These are phyloP conservation scores for Arothron firmamentum DNA, from an alignment of 2,113 vertebrate genomes.

Conservation along the genomic window DNA sequence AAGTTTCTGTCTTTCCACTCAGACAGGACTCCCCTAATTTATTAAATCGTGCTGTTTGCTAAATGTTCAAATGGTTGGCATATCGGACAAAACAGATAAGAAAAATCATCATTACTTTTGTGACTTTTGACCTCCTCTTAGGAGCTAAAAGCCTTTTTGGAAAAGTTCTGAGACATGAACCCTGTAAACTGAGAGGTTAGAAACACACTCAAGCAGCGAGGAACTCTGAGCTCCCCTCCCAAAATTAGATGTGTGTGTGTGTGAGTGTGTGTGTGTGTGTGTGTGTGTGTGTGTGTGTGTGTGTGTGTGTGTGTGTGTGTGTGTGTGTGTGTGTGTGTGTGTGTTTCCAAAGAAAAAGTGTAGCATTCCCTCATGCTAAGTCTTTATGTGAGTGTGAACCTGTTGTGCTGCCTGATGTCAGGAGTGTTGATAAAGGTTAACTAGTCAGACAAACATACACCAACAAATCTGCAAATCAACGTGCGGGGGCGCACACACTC, in stretches of 20 bases:
- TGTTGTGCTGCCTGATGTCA: conserved; percentile 15
- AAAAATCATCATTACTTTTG: not conserved
- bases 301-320: not conserved
- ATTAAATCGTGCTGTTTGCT: conserved; percentile 30
- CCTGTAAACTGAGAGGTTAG: conserved; percentile 42
- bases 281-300: conserved; percentile 4
- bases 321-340: conserved; percentile 7
- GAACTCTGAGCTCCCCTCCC: conserved; percentile 11
- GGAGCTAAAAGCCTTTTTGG: conserved; percentile 16
- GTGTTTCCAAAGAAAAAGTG: not conserved
- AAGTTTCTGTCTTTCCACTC: conserved; percentile 40
- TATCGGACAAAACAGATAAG: not conserved
- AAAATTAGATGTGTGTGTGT: not conserved
- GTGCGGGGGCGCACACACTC: not conserved
- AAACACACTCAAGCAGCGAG: conserved; percentile 24
- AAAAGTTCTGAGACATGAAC: conserved; percentile 46
- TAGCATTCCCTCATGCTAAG: not conserved
- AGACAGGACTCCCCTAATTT: conserved; percentile 27
- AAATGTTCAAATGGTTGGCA: conserved; percentile 14
- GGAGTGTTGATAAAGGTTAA: not conserved
- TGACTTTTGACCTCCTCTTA: conserved; percentile 30
- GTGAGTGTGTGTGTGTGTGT: conserved; percentile 1
- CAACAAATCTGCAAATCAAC: not conserved
- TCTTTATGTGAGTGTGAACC: not conserved
- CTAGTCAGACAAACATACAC: not conserved